Evolutionary conservation across 2,797 vertebrate genomes (phyloP), one percentile per base, ranked within the genome.

Genomic region (Perodicticus potto): DNA sequence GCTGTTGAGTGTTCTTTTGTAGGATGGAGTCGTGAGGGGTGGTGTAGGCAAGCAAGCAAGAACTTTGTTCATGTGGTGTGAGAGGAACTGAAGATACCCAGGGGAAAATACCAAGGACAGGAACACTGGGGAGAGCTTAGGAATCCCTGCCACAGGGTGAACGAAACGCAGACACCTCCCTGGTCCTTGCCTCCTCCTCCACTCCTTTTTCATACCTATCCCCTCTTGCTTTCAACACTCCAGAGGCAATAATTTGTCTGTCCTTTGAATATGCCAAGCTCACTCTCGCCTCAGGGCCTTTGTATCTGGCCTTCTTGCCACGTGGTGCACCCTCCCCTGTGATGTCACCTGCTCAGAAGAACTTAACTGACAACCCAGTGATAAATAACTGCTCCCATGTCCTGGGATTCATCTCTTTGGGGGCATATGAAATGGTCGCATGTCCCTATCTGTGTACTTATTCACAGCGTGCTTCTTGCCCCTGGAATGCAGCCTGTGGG

Each of bases 31-130:
- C 14, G n/a, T 10, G 2, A 17, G 9, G 55, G 7, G n/a, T 25
- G 0, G 3, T 1, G 20, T 0, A 12, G 40, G 7, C 29, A 1
- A 7, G 0, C 3, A 29, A 3, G 7, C 1, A 8, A n/a, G 16
- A 12, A 63, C 17, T 29, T 32, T 3, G 17, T 59, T 2, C 1
- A 0, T 4, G 9, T 53, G 32, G 14, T 19, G 7, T 43, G 80
- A 61, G 32, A 25, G 14, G n/a, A 59, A 69, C 3, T 0, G 16
- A 5, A 29, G 80, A 34, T 2, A 20, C 27, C 22, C 53, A 40
- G 2, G 8, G 0, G 32, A 45, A 37, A 40, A 49, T 6, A 16
- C 2, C 34, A n/a, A 12, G 27, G 61, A 2, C 13, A 23, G 76
- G 74, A 49, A n/a, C 6, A 13, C 0, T 6, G 49, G 20, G 63